Percentiles rank a stretch among this genome's conserved stretches.
phyloP scores from a whole-genome alignment of 2,113 vertebrate genomes.

The Pontoporia blainvillei region DNA sequence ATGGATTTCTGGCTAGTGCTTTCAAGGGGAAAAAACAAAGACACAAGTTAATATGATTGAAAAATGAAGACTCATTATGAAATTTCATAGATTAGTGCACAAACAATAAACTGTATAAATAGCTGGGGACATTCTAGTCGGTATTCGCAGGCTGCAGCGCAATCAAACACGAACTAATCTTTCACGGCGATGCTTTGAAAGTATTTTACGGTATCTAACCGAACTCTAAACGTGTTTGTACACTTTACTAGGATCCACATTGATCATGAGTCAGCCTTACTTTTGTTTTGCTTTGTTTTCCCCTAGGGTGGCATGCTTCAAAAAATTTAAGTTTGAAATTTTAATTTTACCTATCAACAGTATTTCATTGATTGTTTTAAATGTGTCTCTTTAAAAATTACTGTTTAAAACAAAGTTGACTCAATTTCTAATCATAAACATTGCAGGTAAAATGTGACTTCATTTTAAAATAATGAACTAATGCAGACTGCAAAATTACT shows the following conservation, averaged over 20 bases:
- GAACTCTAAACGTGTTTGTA: not conserved
- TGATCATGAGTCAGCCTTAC: not conserved
- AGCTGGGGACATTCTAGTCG: not conserved
- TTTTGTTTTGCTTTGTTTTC: not conserved
- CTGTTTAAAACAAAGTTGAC: not conserved
- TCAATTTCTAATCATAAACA: not conserved
- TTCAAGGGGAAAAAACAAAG: not conserved
- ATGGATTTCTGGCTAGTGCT: not conserved
- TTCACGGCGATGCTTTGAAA: not conserved
- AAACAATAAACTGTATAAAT: slow-evolving; percentile 1
- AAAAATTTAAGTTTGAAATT: not conserved
- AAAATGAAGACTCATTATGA: slow-evolving; percentile 28
- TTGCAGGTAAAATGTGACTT: not conserved
- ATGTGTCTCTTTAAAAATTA: not conserved
- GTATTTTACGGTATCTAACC: not conserved
- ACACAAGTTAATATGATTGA: not conserved
- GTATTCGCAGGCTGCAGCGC: not conserved
- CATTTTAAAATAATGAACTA: not conserved
- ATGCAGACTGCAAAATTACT: not conserved
- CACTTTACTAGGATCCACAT: not conserved
- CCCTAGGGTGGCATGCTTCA: not conserved
- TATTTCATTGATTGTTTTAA: not conserved
- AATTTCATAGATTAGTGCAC: slow-evolving; percentile 29
- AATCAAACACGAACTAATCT: not conserved
- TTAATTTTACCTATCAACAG: not conserved